Conservation (phyloP, 2,888 invertebrate species). For the Empis livida region DNA sequence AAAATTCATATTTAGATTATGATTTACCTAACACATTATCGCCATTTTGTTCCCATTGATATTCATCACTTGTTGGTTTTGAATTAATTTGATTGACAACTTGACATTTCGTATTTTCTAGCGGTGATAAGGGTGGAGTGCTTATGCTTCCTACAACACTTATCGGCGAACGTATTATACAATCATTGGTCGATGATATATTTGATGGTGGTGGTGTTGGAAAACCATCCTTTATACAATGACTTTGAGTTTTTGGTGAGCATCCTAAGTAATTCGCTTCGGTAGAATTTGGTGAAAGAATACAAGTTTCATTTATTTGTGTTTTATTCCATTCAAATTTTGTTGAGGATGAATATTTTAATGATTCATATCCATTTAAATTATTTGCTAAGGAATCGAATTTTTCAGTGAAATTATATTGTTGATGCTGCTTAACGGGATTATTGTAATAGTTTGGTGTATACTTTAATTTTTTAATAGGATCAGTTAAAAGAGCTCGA, state of each 20-base stretch:
- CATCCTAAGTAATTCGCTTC: constrained; percentile 28
- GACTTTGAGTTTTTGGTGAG: constrained; percentile 20
- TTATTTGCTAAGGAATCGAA: constrained; percentile 17
- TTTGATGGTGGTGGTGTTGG: constrained; percentile 15
- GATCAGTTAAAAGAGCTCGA: constrained; percentile 43
- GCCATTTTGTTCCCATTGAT: constrained; percentile 13
- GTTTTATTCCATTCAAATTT: constrained; percentile 13
- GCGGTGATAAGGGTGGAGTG: constrained; percentile 34
- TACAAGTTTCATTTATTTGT: constrained; percentile 15
- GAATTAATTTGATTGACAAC: constrained; percentile 10
- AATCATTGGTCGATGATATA: constrained; percentile 6
- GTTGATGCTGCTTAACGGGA: constrained; percentile 6
- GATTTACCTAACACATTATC: constrained; percentile 6
- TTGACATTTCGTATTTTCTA: constrained; percentile 4
- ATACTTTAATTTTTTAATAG: constrained; percentile 30
- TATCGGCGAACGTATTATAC: constrained; percentile 16
- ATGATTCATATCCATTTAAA: constrained; percentile 13
- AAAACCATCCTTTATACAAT: constrained; percentile 19
- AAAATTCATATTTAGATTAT: background rate
- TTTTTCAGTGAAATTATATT: no score
- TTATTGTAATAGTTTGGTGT: constrained; percentile 30
- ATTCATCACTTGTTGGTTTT: constrained; percentile 3
- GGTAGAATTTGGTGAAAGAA: constrained; percentile 26
- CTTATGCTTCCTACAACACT: constrained; percentile 26
- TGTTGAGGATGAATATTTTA: constrained; percentile 22